Conservation (phyloP, 2,113 vertebrate genomes). For the Antennarius striatus region DNA sequence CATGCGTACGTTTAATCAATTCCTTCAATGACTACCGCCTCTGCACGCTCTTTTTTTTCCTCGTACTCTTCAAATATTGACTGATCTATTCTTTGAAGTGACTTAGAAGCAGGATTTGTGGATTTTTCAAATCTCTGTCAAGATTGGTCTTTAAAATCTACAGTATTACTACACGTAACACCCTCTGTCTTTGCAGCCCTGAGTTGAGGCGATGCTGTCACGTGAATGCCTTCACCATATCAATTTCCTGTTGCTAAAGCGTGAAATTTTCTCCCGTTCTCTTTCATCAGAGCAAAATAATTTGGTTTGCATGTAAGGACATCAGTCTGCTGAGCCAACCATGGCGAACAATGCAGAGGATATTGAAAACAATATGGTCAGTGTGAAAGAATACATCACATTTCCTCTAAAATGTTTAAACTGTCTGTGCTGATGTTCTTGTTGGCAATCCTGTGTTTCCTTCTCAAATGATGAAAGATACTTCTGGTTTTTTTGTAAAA, state of each 20-base stretch:
- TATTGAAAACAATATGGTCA: constrained; percentile 77
- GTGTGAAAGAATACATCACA: constrained; percentile 39
- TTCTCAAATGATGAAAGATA: neutral
- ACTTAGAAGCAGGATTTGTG: too few species aligned
- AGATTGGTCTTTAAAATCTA: neutral
- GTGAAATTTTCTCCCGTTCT: neutral
- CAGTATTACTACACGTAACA: neutral
- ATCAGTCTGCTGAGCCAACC: constrained; percentile 51
- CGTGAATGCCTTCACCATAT: neutral
- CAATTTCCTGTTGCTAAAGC: neutral
- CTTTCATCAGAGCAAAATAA: constrained; percentile 34
- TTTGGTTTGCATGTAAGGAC: constrained; percentile 71
- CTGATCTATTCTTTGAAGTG: too few species aligned
- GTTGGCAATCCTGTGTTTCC: neutral
- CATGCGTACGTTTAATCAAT: too few species aligned
- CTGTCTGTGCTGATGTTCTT: neutral
- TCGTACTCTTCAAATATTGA: too few species aligned
- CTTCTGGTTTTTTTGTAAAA: neutral
- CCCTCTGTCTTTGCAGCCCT: neutral
- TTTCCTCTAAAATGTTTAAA: neutral
- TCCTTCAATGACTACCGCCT: too few species aligned
- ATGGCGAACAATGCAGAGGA: constrained; percentile 78
- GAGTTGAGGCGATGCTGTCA: neutral
- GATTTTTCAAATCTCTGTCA: too few species aligned
- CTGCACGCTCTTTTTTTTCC: too few species aligned